A percentile compares a stretch with the other conserved stretches of the same genome.
Conservation (phyloP, 2,888 invertebrate species). For the Craniophora ligustri region DNA sequence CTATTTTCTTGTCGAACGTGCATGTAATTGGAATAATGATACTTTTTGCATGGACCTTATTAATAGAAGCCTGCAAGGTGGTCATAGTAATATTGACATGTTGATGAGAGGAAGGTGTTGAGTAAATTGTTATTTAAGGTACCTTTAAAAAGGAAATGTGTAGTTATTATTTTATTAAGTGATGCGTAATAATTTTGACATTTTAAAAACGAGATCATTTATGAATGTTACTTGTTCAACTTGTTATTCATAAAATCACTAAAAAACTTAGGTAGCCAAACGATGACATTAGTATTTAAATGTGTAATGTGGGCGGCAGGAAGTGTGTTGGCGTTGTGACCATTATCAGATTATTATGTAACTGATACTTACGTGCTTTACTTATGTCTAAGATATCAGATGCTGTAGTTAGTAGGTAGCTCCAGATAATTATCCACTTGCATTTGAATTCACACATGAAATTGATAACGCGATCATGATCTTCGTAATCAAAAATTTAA, state of each 20-base stretch:
- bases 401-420: slow-evolving; percentile 2
- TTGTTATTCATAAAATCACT: slow-evolving; percentile 31
- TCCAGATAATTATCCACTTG: not conserved
- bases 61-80: slow-evolving; percentile 35
- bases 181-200: slow-evolving; percentile 12
- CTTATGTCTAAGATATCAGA: slow-evolving; percentile 23
- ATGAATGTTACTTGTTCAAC: slow-evolving; percentile 34
- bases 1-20: slow-evolving; percentile 39
- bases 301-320: slow-evolving; percentile 61
- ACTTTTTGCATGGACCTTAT: slow-evolving; percentile 35
- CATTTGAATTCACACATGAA: not conserved
- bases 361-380: slow-evolving; percentile 21
- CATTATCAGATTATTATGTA: slow-evolving; percentile 38
- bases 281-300: slow-evolving; percentile 49
- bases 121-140: slow-evolving; percentile 15
- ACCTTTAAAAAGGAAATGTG: too few relatives aligned
- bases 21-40: slow-evolving; percentile 45
- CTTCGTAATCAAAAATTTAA: too few relatives aligned
- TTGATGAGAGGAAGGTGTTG: slow-evolving; percentile 16
- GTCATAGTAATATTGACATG: slow-evolving; percentile 9
- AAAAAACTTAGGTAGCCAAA: slow-evolving; percentile 38
- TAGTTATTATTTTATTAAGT: not conserved
- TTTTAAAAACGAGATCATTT: slow-evolving; percentile 34
- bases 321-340: slow-evolving; percentile 63
- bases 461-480: too few relatives aligned